These are phyloP conservation scores for Heliconius nattereri DNA, from an alignment of 1,140 invertebrate genomes.

Conservation along the genomic window DNA sequence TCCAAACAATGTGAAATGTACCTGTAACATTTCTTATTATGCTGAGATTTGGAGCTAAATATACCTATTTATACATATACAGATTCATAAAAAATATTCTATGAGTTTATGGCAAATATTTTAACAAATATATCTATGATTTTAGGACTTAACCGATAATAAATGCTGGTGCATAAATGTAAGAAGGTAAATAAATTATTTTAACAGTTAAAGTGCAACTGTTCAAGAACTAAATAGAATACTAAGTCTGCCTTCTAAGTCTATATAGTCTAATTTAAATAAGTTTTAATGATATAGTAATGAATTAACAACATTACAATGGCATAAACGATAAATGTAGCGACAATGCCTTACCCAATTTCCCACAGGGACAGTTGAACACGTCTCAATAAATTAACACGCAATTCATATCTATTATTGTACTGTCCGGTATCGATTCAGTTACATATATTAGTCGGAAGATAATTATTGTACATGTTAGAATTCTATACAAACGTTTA, in stretches of 20 bases:
- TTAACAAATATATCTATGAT: too few relatives aligned
- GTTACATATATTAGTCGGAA: neutral
- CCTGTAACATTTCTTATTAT: neutral
- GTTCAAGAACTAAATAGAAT: too few relatives aligned
- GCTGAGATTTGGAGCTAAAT: neutral
- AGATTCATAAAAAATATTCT: neutral
- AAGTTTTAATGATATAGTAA: neutral
- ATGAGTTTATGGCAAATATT: too few relatives aligned
- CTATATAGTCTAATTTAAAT: too few relatives aligned
- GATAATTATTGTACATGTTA: neutral
- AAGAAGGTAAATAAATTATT: too few relatives aligned
- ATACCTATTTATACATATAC: neutral
- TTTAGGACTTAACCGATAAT: too few relatives aligned
- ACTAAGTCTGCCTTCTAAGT: too few relatives aligned
- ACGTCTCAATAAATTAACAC: conserved; percentile 52
- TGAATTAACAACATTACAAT: neutral
- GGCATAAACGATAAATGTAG: conserved; percentile 31
- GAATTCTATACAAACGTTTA: neutral
- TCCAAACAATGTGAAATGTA: neutral
- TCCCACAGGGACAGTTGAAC: conserved; percentile 43
- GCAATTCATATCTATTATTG: conserved; percentile 43
- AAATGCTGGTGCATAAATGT: too few relatives aligned
- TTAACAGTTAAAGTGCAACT: too few relatives aligned
- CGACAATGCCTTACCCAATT: conserved; percentile 42
- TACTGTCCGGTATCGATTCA: conserved; percentile 15